Percentiles rank a stretch among this genome's conserved stretches.
Evolutionary conservation across 35 echinoderm and acorn worm species (phyloP).

Genomic region (Acanthaster planci): DNA sequence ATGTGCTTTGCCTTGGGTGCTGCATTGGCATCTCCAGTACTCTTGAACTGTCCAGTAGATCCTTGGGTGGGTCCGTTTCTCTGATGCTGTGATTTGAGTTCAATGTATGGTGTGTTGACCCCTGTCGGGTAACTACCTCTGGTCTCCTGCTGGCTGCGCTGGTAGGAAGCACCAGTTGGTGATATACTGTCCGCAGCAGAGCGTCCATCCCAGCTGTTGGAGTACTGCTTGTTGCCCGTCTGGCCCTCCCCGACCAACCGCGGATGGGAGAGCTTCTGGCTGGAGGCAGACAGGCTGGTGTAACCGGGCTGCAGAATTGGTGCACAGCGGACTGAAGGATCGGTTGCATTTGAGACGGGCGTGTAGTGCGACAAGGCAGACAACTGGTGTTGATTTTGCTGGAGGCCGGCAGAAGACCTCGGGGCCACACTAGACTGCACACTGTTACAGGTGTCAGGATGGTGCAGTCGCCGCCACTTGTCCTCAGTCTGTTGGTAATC

Average conservation of each 20-base stretch:
- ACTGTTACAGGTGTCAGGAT: background rate
- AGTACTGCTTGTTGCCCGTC: conserved; percentile 19
- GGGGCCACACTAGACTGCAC: background rate
- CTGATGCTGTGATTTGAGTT: conserved; percentile 39
- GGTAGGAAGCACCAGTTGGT: background rate
- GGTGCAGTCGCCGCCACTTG: background rate
- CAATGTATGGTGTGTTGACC: conserved; percentile 24
- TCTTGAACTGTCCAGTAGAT: background rate
- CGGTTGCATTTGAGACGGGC: background rate
- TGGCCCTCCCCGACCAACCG: background rate
- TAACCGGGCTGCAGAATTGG: background rate
- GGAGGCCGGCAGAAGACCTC: background rate
- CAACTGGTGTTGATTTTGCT: background rate
- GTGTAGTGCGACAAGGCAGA: background rate
- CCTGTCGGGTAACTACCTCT: background rate
- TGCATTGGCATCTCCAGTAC: conserved; percentile 9
- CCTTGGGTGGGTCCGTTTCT: background rate
- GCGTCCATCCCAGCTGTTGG: background rate
- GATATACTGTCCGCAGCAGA: background rate
- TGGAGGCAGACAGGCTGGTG: background rate
- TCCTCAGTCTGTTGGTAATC: too few relatives aligned
- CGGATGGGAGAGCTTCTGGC: conserved; percentile 9
- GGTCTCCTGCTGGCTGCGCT: background rate
- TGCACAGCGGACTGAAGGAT: background rate
- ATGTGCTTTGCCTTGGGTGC: background rate